phyloP scores from a whole-genome alignment of 2,888 invertebrate species.

The Sylvicola cinctus region DNA sequence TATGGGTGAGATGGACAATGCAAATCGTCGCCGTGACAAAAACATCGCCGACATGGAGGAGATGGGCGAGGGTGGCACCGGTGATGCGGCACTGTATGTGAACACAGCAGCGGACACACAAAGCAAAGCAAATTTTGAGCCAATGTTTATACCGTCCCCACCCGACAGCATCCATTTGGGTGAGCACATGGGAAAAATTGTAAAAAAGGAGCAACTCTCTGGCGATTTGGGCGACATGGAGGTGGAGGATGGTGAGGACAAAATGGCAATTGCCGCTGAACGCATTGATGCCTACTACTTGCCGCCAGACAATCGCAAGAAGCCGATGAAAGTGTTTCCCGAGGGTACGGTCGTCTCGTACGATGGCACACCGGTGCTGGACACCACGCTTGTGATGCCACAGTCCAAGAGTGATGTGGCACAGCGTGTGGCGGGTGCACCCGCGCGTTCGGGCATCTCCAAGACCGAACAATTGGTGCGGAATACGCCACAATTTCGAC shows the following conservation, averaged over 20 bases:
- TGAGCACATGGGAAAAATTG: slow-evolving; percentile 14
- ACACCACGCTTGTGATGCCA: slow-evolving; percentile 35
- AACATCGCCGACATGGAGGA: slow-evolving; percentile 21
- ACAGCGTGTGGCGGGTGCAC: slow-evolving; percentile 10
- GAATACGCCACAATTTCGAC: slow-evolving; percentile 48
- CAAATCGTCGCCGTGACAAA: slow-evolving; percentile 21
- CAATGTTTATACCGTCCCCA: slow-evolving; percentile 64
- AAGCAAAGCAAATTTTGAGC: too few relatives aligned
- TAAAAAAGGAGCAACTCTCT: slow-evolving; percentile 23
- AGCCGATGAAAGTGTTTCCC: slow-evolving; percentile 13
- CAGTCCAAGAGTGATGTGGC: slow-evolving; percentile 33
- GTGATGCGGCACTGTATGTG: slow-evolving; percentile 22
- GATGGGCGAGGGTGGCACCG: slow-evolving; percentile 20
- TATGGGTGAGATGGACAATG: slow-evolving; percentile 16
- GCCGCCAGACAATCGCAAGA: slow-evolving; percentile 34
- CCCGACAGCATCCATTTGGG: slow-evolving; percentile 27
- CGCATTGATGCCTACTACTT: slow-evolving; percentile 50
- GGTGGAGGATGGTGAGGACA: slow-evolving; percentile 24
- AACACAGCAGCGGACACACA: slow-evolving; percentile 35
- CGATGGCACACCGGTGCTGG: slow-evolving; percentile 54
- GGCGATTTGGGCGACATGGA: slow-evolving; percentile 19
- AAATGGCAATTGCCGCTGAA: slow-evolving; percentile 50
- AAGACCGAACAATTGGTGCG: slow-evolving; percentile 39
- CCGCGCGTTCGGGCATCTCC: slow-evolving; percentile 18
- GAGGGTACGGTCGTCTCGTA: slow-evolving; percentile 47